phyloP scores from a whole-genome alignment of 2,113 vertebrate genomes.

The Leucosticte australis region DNA sequence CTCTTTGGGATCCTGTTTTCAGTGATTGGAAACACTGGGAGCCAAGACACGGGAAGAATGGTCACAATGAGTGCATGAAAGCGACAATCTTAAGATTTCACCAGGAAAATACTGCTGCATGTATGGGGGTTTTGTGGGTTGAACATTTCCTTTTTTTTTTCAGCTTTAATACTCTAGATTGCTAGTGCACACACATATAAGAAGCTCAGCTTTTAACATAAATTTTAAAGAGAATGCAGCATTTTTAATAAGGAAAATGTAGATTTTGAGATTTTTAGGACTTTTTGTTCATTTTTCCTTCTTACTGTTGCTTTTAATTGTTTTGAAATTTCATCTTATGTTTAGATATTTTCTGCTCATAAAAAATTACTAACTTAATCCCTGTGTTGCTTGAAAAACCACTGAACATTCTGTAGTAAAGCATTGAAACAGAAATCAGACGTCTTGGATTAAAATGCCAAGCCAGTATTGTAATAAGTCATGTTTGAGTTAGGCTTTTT shows the following conservation, averaged over 20 bases:
- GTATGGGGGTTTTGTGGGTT: accelerated
- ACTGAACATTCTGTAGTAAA: neutral
- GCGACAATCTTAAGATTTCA: neutral
- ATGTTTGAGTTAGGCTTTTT: accelerated
- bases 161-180: neutral
- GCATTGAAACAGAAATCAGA: neutral
- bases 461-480: neutral
- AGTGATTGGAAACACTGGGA: neutral
- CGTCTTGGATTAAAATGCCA: neutral
- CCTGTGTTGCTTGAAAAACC: neutral
- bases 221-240: accelerated
- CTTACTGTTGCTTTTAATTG: neutral
- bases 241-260: neutral
- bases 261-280: neutral
- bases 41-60: neutral
- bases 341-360: neutral
- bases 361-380: neutral
- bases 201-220: neutral
- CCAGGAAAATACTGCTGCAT: neutral
- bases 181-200: neutral
- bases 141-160: neutral
- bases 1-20: neutral
- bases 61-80: neutral
- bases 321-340: neutral
- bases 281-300: neutral